Evolutionary conservation across 2,797 vertebrate genomes (phyloP).

Genomic region (Mus spretus): DNA sequence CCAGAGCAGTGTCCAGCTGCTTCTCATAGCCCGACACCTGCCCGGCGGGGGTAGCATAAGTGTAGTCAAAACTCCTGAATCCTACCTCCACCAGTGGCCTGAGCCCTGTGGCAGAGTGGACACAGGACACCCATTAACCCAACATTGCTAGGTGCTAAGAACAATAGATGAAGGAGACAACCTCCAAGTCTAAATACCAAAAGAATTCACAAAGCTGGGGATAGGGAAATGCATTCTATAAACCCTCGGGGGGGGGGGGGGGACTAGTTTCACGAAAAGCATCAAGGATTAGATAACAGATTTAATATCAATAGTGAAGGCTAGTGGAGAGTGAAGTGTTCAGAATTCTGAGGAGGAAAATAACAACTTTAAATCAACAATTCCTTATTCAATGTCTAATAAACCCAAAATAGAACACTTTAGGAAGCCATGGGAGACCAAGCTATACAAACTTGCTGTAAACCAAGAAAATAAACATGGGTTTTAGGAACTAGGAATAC

Average conservation of each 20-base stretch:
- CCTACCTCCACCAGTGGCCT: no score
- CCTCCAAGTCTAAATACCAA: constrained; percentile 20
- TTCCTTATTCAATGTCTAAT: constrained; percentile 2
- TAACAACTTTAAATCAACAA: neutral
- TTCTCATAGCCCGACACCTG: no score
- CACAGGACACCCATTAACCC: no score
- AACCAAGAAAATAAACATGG: neutral
- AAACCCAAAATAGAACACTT: neutral
- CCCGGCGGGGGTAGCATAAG: no score
- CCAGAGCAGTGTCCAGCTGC: no score
- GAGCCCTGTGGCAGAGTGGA: no score
- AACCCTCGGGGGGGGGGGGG: neutral
- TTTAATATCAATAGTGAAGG: constrained; percentile 24
- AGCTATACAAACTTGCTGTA: neutral
- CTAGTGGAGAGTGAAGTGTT: constrained; percentile 1
- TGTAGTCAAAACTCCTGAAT: no score
- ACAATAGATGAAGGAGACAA: neutral
- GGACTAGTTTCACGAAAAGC: neutral
- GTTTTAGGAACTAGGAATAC: neutral
- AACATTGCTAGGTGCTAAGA: neutral
- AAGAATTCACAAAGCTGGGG: constrained; percentile 35
- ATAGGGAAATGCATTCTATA: constrained; percentile 26
- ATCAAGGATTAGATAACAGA: constrained; percentile 42
- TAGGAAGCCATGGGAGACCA: neutral
- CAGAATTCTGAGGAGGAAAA: constrained; percentile 33